These are phyloP conservation scores for Karalla daura DNA, from an alignment of 2,797 vertebrate genomes.

Conservation along the genomic window DNA sequence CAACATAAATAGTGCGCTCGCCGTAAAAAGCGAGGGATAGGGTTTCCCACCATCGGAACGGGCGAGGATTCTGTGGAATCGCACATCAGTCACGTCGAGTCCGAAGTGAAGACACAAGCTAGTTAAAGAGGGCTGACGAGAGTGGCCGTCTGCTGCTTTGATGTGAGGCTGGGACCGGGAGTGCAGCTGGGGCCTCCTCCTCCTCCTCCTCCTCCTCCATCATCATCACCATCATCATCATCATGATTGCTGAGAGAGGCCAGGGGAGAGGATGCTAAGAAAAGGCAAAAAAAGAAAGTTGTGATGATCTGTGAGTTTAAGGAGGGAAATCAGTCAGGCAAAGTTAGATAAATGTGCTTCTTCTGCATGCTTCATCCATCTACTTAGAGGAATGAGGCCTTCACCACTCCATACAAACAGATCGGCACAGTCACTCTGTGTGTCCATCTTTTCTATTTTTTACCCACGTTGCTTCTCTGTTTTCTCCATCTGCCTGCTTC, in stretches of 20 bases:
- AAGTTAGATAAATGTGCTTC: constrained; percentile 5
- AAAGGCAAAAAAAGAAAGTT: not conserved
- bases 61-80: constrained; percentile 33
- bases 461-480: constrained; percentile 40
- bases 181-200: constrained; percentile 3
- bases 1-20: constrained; percentile 67
- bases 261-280: not conserved
- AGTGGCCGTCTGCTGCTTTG: constrained; percentile 31
- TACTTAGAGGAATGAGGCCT: not conserved
- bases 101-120: constrained; percentile 43
- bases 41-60: constrained; percentile 59
- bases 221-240: constrained; percentile 3
- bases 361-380: constrained; percentile 12
- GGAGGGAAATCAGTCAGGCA: constrained; percentile 13
- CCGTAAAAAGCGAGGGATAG: constrained; percentile 54
- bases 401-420: not conserved
- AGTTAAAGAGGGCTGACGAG: constrained; percentile 23
- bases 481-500: constrained; percentile 66
- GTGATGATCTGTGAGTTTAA: constrained; percentile 15
- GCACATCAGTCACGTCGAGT: constrained; percentile 33
- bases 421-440: constrained; percentile 15
- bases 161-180: constrained; percentile 4
- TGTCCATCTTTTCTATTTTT: constrained; percentile 32
- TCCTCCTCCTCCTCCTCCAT: too few species aligned
- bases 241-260: constrained; percentile 8